Evolutionary conservation across 1,140 invertebrate species (phyloP).

Genomic region (Atta cephalotes): DNA sequence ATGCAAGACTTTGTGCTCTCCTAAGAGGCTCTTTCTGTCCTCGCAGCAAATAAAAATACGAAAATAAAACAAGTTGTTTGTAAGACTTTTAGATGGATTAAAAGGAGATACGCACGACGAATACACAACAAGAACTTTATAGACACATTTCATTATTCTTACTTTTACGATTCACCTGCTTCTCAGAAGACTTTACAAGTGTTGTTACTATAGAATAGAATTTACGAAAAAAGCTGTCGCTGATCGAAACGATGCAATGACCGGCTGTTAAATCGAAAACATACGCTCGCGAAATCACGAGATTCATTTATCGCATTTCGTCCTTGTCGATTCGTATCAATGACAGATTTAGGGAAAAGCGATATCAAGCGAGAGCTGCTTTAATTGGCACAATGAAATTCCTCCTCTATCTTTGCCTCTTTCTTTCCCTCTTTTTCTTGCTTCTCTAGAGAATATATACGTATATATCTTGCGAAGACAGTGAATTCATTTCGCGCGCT

Average conservation of each 20-base stretch:
- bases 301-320: conserved; percentile 32
- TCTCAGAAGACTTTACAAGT: conserved; percentile 9
- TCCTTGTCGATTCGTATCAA: conserved; percentile 72
- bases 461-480: neutral
- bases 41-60: neutral
- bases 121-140: conserved; percentile 13
- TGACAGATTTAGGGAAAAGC: conserved; percentile 76
- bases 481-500: conserved; percentile 63
- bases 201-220: conserved; percentile 48
- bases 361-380: conserved; percentile 52
- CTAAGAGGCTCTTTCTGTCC: neutral
- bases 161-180: conserved; percentile 57
- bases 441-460: conserved; percentile 1
- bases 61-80: neutral
- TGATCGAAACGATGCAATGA: conserved; percentile 37
- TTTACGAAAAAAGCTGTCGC: conserved; percentile 21
- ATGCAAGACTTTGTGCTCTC: too few relatives aligned
- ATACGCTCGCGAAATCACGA: neutral
- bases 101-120: neutral
- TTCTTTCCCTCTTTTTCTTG: conserved; percentile 26
- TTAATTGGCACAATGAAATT: conserved; percentile 69
- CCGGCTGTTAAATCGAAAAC: conserved; percentile 11
- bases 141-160: conserved; percentile 28
- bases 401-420: too few relatives aligned
- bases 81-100: neutral